Percentiles rank a stretch among this genome's conserved stretches.
Conservation (phyloP, 2,797 vertebrate genomes). For the Eospalax fontanierii region DNA sequence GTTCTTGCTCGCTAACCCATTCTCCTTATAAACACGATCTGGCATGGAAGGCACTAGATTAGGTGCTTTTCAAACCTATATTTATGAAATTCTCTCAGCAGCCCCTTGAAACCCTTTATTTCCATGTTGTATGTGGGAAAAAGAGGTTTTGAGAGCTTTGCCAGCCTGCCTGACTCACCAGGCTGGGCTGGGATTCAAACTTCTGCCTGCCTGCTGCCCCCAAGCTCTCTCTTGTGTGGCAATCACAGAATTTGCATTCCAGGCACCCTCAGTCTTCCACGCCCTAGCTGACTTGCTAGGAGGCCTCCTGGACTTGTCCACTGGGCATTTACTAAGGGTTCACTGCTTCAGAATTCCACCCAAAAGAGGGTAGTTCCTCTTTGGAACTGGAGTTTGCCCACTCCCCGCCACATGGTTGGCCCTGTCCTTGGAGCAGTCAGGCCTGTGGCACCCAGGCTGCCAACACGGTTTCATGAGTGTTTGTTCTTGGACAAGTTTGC, state of each 20-base stretch:
- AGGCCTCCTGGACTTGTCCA: not conserved
- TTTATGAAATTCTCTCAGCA: not conserved
- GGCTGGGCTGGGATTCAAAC: not conserved
- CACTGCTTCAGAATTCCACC: not conserved
- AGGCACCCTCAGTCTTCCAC: rapidly evolving
- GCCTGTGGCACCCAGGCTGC: not conserved
- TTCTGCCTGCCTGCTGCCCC: not conserved
- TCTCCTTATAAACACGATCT: not conserved
- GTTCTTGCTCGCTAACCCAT: not conserved
- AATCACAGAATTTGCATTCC: not conserved
- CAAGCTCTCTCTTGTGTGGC: rapidly evolving
- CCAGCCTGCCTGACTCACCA: not conserved
- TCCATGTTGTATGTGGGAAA: not conserved
- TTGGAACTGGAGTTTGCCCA: not conserved
- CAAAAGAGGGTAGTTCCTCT: not conserved
- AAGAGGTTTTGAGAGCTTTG: not conserved
- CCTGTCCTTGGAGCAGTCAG: not conserved
- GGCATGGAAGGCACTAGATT: not conserved
- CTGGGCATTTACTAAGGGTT: rapidly evolving
- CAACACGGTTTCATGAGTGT: not conserved
- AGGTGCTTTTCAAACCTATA: not conserved
- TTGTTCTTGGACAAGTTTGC: conserved; percentile 36
- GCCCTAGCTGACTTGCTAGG: not conserved
- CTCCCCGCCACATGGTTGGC: rapidly evolving
- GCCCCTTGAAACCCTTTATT: not conserved